Evolutionary conservation across 1,140 invertebrate species (phyloP), one percentile per base, ranked within the genome.

Genomic region (Ladona fulva): DNA sequence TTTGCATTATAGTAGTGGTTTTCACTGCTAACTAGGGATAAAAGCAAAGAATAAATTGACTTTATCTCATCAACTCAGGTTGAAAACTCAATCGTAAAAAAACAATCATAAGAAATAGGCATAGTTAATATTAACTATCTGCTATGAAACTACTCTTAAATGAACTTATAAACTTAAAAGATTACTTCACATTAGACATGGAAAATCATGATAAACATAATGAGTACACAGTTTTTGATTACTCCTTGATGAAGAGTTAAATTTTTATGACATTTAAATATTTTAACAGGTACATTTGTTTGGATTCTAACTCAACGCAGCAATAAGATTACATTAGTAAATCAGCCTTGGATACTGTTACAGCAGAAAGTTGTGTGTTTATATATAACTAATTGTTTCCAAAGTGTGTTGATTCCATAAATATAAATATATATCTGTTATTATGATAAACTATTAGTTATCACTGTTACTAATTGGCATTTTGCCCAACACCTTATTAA

Each of bases 11-110:
- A 66, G n/a, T 66, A 66, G n/a, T 66, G 52, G n/a, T 66, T 66
- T 66, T 66, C 52, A 66, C 52, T 66, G n/a, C 52, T 22, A 19
- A 66, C n/a, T 66, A 66, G 52, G 52, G 52, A 19, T 66, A 66
- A 66, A 66, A 66, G 52, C n/a, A 66, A 66, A 66, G 3, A 22
- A 66, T 66, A 66, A 66, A 66, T 66, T 66, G 52, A 66, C 52
- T 66, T 66, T 66, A 66, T 66, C 52, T 66, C 52, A 12, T 66
- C 52, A 66, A 66, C 52, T 66, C 52, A 66, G 52, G 52, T 66
- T 66, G 52, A 66, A 66, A 66, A 66, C 52, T 66, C 52, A 66
- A 66, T 66, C 52, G n/a, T 66, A 19, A 22, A 66, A 37, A 66
- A 66, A 66, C 52, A 66, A 66, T 66, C 52, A 66, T 66, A 66